Conservation (phyloP, 23 tunicate species). For the Trididemnum nubilum region DNA sequence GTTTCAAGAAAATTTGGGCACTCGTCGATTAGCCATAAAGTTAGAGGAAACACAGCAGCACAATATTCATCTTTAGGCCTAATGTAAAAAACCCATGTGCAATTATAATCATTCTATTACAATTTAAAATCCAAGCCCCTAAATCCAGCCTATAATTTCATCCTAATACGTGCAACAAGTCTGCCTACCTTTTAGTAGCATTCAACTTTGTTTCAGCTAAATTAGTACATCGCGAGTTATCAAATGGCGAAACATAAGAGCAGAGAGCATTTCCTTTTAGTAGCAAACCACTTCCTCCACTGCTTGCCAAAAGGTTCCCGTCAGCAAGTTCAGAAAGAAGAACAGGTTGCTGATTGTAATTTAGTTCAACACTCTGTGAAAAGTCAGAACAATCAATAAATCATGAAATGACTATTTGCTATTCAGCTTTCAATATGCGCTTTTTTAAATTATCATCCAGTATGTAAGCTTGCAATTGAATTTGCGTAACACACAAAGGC, state of each 20-base stretch:
- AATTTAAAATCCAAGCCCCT: no score
- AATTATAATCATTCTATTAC: no score
- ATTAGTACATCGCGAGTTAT: constrained; percentile 52
- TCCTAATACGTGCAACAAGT: no score
- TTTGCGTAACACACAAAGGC: background rate
- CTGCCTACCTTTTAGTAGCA: constrained; percentile 21
- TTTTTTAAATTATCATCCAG: no score
- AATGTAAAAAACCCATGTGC: no score
- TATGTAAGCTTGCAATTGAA: background rate
- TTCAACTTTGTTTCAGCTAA: constrained; percentile 11
- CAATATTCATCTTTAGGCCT: no score
- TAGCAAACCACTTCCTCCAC: background rate
- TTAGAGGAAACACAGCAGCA: no score
- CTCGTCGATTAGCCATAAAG: no score
- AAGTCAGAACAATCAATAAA: background rate
- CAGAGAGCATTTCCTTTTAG: constrained; percentile 18
- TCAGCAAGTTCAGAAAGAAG: constrained; percentile 79
- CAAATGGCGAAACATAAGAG: constrained; percentile 45
- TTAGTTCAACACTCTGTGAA: constrained; percentile 20
- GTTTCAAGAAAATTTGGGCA: no score
- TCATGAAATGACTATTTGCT: no score
- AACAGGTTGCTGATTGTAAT: constrained; percentile 41
- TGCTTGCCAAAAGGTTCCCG: constrained; percentile 4
- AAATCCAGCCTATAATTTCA: no score
- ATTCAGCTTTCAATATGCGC: no score